Conservation (phyloP, 2,888 invertebrate genomes). For the Boloria euphrosyne region DNA sequence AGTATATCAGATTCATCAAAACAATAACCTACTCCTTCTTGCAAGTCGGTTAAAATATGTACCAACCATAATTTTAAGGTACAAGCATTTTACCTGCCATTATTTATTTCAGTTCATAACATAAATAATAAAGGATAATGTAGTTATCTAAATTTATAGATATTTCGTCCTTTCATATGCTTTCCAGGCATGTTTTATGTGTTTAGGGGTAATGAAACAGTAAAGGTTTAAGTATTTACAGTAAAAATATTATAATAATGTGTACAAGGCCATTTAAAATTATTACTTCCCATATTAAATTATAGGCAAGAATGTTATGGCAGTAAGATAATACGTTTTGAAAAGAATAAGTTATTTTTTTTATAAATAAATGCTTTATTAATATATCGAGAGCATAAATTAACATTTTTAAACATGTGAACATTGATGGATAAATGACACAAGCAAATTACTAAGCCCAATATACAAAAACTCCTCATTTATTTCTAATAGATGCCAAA, state of each 20-base stretch:
- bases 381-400: slow-evolving; percentile 5
- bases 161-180: background rate
- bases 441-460: slow-evolving; percentile 17
- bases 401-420: background rate
- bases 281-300: background rate
- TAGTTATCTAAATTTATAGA: background rate
- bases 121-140: too few species aligned
- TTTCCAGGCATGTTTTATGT: background rate
- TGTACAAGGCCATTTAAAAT: background rate
- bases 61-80: too few species aligned
- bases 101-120: too few species aligned
- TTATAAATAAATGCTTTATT: slow-evolving; percentile 10
- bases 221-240: background rate
- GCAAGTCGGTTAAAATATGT: too few species aligned
- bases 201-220: slow-evolving; percentile 2
- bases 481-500: slow-evolving; percentile 32
- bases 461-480: slow-evolving; percentile 19
- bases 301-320: slow-evolving; percentile 14
- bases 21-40: too few species aligned
- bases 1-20: too few species aligned
- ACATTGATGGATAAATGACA: background rate
- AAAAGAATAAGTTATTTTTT: background rate
- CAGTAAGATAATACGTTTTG: slow-evolving; percentile 1
- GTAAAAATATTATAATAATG: slow-evolving; percentile 2
- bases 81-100: too few species aligned